Evolutionary conservation across 1,140 invertebrate species (phyloP).

Genomic region (Pogonomyrmex californicus): DNA sequence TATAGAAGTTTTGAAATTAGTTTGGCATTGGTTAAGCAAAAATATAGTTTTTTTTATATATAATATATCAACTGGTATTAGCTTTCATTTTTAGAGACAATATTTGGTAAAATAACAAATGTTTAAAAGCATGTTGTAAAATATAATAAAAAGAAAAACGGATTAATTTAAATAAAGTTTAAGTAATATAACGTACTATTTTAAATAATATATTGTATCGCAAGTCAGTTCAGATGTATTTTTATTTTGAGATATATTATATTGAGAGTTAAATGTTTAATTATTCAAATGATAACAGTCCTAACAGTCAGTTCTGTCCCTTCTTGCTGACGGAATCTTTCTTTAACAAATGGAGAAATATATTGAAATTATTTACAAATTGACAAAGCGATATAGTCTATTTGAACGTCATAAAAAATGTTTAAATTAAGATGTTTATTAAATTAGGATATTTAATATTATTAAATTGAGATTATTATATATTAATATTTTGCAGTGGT

Average conservation of each 20-base stretch:
- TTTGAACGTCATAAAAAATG: neutral
- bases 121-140: neutral
- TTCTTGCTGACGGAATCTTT: neutral
- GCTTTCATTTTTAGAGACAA: neutral
- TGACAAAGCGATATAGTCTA: neutral
- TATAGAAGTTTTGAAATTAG: conserved; percentile 23
- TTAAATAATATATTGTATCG: neutral
- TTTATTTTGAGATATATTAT: conserved; percentile 5
- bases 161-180: neutral
- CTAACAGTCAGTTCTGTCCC: neutral
- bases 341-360: neutral
- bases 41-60: conserved; percentile 11
- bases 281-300: neutral
- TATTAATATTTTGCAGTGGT: neutral
- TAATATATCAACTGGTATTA: neutral
- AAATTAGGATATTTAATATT: neutral
- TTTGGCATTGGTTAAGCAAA: neutral
- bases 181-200: neutral
- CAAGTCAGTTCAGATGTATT: neutral
- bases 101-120: neutral
- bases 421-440: neutral
- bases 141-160: neutral
- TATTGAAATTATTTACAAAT: neutral
- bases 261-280: neutral
- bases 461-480: neutral